These are phyloP conservation scores for Dione vanillae DNA, from an alignment of 2,888 invertebrate species.

Conservation along the genomic window DNA sequence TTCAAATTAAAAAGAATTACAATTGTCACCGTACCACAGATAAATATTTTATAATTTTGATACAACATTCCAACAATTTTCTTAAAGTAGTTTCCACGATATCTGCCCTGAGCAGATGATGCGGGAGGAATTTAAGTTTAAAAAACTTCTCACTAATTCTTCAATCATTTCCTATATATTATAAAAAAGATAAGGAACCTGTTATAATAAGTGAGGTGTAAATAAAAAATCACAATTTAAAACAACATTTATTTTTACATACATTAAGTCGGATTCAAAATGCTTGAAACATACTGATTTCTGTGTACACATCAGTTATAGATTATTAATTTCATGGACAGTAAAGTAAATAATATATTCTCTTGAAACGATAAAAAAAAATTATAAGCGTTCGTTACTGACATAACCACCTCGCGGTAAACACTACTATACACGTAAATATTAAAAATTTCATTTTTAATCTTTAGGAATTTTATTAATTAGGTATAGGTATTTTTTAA, in stretches of 20 bases:
- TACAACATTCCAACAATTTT: no score
- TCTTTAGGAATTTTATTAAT: slow-evolving; percentile 81
- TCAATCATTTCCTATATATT: not conserved
- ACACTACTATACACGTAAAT: slow-evolving; percentile 79
- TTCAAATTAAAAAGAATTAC: no score
- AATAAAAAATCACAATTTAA: slow-evolving; percentile 79
- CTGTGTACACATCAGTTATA: slow-evolving; percentile 82
- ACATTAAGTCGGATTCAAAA: slow-evolving; percentile 85
- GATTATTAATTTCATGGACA: slow-evolving; percentile 79
- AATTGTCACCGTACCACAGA: no score
- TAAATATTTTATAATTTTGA: no score
- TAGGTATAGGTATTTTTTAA: slow-evolving; percentile 70
- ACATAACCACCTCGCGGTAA: slow-evolving; percentile 72
- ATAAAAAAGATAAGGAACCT: not conserved
- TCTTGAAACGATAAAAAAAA: slow-evolving; percentile 66
- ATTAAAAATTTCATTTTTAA: slow-evolving; percentile 79
- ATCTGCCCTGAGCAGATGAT: no score
- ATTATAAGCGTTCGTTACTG: slow-evolving; percentile 71
- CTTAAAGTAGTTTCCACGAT: no score
- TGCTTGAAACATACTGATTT: slow-evolving; percentile 83
- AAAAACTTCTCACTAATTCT: no score
- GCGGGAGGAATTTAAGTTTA: no score
- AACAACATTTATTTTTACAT: slow-evolving; percentile 85
- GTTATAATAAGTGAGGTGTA: slow-evolving; percentile 39
- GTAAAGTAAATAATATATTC: slow-evolving; percentile 70